A percentile compares a stretch with the other conserved stretches of the same genome.
Conservation (phyloP, 2,888 invertebrate genomes). For the Clanis bilineata region DNA sequence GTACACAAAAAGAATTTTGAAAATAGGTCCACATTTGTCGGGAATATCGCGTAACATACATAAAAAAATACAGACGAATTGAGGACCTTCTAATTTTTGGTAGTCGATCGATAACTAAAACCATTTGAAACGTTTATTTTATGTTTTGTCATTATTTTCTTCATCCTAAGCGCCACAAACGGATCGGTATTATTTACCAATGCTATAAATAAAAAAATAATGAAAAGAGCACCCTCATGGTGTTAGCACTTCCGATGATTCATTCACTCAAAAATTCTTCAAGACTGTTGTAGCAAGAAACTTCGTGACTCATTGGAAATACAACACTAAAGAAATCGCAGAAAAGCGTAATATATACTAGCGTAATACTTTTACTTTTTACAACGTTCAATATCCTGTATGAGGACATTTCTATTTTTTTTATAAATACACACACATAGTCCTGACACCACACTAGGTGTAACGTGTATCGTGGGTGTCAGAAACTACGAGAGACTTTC, state of each 20-base stretch:
- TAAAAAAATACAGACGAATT: too few species aligned
- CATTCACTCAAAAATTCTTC: conserved; percentile 5
- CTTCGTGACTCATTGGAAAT: conserved; percentile 8
- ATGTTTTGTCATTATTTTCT: neutral
- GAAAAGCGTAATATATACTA: neutral
- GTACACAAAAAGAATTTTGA: too few species aligned
- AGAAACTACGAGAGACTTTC: too few species aligned
- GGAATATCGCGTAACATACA: too few species aligned
- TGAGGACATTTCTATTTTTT: conserved; percentile 6
- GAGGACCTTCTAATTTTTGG: too few species aligned
- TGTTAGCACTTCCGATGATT: conserved; percentile 11
- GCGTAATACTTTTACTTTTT: conserved; percentile 11
- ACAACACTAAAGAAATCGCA: conserved; percentile 8
- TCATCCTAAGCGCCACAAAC: neutral
- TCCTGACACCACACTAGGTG: too few species aligned
- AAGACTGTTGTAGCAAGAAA: conserved; percentile 5
- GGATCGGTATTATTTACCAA: neutral
- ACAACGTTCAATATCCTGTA: neutral
- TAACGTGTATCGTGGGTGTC: too few species aligned
- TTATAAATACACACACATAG: too few species aligned
- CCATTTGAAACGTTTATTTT: neutral
- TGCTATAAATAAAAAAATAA: neutral
- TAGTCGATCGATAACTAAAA: too few species aligned
- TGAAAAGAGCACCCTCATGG: neutral
- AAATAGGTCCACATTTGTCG: too few species aligned